Percentiles rank a stretch among this genome's conserved stretches.
Evolutionary conservation across 2,888 invertebrate genomes (phyloP).

Genomic region (Sarcophaga variegata): DNA sequence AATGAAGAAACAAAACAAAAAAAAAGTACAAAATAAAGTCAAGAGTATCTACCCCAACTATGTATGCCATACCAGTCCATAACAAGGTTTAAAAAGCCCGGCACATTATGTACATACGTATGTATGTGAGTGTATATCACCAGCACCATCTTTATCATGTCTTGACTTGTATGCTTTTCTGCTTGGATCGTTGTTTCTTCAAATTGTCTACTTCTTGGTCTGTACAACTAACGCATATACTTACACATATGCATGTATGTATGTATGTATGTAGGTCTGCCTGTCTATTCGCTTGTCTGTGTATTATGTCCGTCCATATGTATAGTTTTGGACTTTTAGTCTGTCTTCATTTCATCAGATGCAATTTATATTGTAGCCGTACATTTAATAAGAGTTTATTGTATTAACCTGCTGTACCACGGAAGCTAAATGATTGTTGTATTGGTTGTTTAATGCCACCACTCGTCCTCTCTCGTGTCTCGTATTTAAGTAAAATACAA

Average conservation of each 20-base stretch:
- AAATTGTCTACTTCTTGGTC: conserved; percentile 47
- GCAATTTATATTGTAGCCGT: conserved; percentile 42
- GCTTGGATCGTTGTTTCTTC: conserved; percentile 2
- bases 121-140: conserved; percentile 3
- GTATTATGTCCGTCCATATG: conserved; percentile 32
- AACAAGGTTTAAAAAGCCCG: neutral
- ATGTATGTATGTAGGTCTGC: conserved; percentile 6
- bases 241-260: conserved; percentile 41
- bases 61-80: conserved; percentile 31
- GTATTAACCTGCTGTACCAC: conserved; percentile 65
- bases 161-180: conserved; percentile 46
- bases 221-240: conserved; percentile 48
- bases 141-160: conserved; percentile 59
- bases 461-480: neutral
- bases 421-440: conserved; percentile 68
- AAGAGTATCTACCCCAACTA: conserved; percentile 40
- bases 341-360: conserved; percentile 47
- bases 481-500: conserved; percentile 12
- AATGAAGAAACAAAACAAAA: conserved; percentile 27
- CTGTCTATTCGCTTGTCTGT: conserved; percentile 23
- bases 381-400: conserved; percentile 66
- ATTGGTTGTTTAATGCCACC: conserved; percentile 56
- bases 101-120: neutral
- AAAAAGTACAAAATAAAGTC: conserved; percentile 26
- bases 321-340: conserved; percentile 30